phyloP scores from a whole-genome alignment of 2,113 vertebrate genomes.

The Varanus salvator region DNA sequence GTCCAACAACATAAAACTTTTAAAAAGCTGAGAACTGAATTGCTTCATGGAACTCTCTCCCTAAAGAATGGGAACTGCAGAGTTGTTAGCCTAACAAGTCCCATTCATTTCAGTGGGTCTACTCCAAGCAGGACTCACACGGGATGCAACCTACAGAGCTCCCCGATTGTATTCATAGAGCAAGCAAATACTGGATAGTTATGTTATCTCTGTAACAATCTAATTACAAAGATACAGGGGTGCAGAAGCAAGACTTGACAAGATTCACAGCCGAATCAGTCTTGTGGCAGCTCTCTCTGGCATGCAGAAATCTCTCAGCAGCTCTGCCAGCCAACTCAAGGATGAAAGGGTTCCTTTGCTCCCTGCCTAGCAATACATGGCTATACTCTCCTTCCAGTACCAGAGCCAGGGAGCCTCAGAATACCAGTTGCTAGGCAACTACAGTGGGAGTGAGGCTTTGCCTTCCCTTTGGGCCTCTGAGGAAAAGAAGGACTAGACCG shows the following conservation, averaged over 20 bases:
- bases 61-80: background rate
- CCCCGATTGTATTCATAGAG: background rate
- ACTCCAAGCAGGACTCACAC: too few relatives aligned
- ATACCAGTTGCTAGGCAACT: background rate
- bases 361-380: background rate
- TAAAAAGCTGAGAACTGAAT: background rate
- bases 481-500: background rate
- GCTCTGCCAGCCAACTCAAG: background rate
- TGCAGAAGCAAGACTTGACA: background rate
- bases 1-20: constrained; percentile 24
- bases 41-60: background rate
- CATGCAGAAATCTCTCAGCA: background rate
- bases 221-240: background rate
- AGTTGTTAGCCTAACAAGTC: too few relatives aligned
- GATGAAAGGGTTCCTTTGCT: background rate
- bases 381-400: background rate
- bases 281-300: background rate
- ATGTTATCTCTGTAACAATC: background rate
- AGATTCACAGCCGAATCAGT: background rate
- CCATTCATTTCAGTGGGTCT: too few relatives aligned
- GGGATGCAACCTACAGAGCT: too few relatives aligned
- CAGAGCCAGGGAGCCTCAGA: background rate
- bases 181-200: background rate
- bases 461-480: too few relatives aligned
- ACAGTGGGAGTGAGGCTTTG: background rate